Evolutionary conservation across 1,140 invertebrate species (phyloP).

Genomic region (Rhizoglyphus robini): DNA sequence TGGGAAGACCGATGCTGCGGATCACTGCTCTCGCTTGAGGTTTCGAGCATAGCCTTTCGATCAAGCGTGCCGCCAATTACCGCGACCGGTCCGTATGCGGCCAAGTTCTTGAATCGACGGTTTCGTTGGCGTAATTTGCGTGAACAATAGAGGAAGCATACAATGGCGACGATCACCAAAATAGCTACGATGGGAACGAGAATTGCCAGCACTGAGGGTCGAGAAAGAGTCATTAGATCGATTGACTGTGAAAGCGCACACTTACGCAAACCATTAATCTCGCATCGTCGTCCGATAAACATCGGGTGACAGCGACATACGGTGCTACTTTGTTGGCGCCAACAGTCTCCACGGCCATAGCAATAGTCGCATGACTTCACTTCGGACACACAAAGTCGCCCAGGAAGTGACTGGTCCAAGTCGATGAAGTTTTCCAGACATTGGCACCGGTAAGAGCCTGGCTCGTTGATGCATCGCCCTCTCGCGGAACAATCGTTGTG

Average conservation of each 20-base stretch:
- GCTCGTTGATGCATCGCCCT: constrained; percentile 62
- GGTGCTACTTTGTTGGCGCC: constrained; percentile 36
- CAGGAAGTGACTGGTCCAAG: constrained; percentile 51
- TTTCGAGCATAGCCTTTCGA: constrained; percentile 56
- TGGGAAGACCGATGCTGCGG: constrained; percentile 12
- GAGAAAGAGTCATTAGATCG: not conserved
- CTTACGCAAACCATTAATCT: constrained; percentile 31
- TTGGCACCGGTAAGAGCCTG: constrained; percentile 58
- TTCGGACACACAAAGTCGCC: constrained; percentile 56
- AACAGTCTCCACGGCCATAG: constrained; percentile 67
- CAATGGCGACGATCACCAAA: constrained; percentile 27
- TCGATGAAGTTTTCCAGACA: constrained; percentile 66
- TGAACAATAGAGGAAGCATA: constrained; percentile 28
- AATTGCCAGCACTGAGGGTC: constrained; percentile 28
- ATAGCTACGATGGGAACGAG: constrained; percentile 28
- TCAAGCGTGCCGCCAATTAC: constrained; percentile 36
- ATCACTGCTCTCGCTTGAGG: constrained; percentile 55
- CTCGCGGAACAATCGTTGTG: constrained; percentile 70
- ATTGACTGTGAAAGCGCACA: constrained; percentile 14
- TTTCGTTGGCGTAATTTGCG: constrained; percentile 21
- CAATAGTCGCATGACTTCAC: constrained; percentile 62
- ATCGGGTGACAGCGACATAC: constrained; percentile 34
- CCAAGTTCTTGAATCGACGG: constrained; percentile 19
- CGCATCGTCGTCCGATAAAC: constrained; percentile 28
- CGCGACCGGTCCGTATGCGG: constrained; percentile 22